Conservation (phyloP, 2,797 vertebrate species). For the Australoheros facetus region DNA sequence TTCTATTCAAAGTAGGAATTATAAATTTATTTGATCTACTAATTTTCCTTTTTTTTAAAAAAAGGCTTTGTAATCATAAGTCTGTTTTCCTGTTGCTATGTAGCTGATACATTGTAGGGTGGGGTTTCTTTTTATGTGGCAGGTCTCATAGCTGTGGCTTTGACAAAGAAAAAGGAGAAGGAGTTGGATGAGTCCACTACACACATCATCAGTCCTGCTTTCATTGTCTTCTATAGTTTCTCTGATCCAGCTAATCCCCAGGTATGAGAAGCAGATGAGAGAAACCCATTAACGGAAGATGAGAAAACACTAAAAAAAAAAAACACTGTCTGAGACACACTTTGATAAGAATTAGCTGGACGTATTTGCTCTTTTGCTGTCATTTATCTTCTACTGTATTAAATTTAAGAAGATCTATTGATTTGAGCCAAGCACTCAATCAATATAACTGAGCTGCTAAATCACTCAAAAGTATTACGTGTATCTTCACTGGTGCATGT, state of each 20-base stretch:
- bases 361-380: constrained; percentile 19
- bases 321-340: constrained; percentile 21
- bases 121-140: constrained; percentile 38
- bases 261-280: constrained; percentile 73
- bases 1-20: not conserved
- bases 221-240: constrained; percentile 89
- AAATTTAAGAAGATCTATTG: constrained; percentile 58
- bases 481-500: constrained; percentile 6
- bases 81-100: constrained; percentile 9
- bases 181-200: constrained; percentile 69
- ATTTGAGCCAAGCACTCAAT: constrained; percentile 53
- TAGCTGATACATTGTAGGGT: not conserved
- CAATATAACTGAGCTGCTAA: constrained; percentile 54
- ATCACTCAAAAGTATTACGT: constrained; percentile 45
- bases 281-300: not conserved
- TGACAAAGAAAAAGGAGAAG: constrained; percentile 76
- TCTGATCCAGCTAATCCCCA: constrained; percentile 85
- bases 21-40: not conserved
- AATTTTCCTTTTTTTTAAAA: not conserved
- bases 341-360: constrained; percentile 16
- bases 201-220: constrained; percentile 73
- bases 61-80: not conserved
- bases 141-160: constrained; percentile 90
- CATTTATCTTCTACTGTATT: constrained; percentile 33
- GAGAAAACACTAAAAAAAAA: not conserved